Percentiles rank a stretch among this genome's conserved stretches.
These are phyloP conservation scores for Bettongia penicillata DNA, from an alignment of 2,113 vertebrate species.

Conservation along the genomic window DNA sequence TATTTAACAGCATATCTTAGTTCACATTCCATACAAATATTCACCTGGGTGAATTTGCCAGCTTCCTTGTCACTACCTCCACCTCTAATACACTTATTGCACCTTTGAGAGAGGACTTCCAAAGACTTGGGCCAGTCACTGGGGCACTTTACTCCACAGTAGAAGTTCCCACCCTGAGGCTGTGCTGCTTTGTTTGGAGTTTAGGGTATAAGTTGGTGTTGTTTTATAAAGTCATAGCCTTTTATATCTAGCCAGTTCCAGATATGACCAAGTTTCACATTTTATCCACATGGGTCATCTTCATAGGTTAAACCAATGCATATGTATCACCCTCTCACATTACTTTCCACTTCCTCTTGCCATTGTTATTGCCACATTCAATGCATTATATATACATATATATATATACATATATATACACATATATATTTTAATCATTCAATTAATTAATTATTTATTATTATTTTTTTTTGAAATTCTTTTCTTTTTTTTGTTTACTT, in stretches of 20 bases:
- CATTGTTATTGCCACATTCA: background rate
- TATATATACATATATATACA: too few relatives aligned
- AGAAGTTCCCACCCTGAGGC: background rate
- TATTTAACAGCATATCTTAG: background rate
- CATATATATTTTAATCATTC: too few relatives aligned
- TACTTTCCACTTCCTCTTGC: background rate
- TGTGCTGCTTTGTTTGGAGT: background rate
- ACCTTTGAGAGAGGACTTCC: background rate
- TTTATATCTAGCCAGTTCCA: background rate
- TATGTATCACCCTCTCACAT: background rate
- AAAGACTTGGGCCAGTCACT: background rate
- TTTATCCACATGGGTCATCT: background rate
- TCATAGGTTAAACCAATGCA: background rate
- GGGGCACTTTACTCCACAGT: background rate
- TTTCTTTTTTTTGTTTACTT: too few relatives aligned
- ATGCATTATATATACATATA: background rate
- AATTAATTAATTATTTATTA: too few relatives aligned
- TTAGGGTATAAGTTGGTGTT: background rate
- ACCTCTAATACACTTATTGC: background rate
- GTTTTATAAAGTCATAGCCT: background rate
- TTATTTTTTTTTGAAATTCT: too few relatives aligned
- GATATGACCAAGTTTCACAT: background rate
- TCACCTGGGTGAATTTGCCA: background rate
- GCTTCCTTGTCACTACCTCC: background rate
- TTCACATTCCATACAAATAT: background rate